These are phyloP conservation scores for Catharus bicknelli DNA, from an alignment of 2,113 vertebrate species.

Conservation along the genomic window DNA sequence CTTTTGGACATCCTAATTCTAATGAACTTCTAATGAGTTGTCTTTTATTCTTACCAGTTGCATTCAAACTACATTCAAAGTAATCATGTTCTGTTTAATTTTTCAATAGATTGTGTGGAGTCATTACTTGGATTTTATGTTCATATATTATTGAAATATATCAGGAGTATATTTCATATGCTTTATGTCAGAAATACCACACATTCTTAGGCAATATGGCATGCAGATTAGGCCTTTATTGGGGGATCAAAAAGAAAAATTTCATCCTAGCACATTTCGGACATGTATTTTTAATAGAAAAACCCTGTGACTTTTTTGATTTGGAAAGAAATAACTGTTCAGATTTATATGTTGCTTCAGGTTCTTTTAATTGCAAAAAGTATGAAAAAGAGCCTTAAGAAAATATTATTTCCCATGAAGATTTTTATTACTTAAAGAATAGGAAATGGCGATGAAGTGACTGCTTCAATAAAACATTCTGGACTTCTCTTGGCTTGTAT, in stretches of 20 bases:
- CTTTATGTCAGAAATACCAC: not conserved
- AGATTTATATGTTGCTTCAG: not conserved
- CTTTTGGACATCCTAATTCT: not conserved
- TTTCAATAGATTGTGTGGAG: not conserved
- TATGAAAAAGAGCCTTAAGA: not conserved
- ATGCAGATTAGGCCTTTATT: not conserved
- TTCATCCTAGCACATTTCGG: not conserved
- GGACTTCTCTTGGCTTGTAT: not conserved
- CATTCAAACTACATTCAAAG: not conserved
- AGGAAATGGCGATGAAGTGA: not conserved
- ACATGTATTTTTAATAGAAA: not conserved
- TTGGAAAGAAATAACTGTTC: not conserved
- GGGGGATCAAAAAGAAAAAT: not conserved
- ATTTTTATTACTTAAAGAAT: not conserved
- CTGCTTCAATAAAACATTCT: not conserved
- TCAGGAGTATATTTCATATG: not conserved
- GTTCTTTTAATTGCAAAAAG: not conserved
- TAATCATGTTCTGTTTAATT: not conserved
- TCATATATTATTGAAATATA: constrained; percentile 2
- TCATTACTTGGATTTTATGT: not conserved
- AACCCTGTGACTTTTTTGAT: not conserved
- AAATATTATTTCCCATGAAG: not conserved
- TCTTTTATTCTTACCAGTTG: not conserved
- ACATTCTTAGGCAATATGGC: not conserved
- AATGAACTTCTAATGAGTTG: not conserved